Percentiles rank a stretch among this genome's conserved stretches.
These are phyloP conservation scores for Todus mexicanus DNA, from an alignment of 2,797 vertebrate genomes.

Conservation along the genomic window DNA sequence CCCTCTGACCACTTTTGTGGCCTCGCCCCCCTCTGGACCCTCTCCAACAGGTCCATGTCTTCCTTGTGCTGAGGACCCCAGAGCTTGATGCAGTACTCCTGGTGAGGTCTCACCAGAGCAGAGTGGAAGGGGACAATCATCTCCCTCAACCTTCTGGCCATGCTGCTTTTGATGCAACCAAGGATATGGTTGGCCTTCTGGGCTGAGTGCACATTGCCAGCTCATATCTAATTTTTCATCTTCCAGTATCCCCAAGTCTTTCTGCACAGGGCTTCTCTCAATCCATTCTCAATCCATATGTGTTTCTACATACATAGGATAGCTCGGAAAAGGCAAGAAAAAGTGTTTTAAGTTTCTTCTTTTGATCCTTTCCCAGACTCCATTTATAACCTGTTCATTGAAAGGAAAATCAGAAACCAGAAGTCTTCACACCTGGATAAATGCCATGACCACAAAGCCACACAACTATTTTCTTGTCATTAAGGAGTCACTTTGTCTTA, in stretches of 20 bases:
- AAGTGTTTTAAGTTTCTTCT: background rate
- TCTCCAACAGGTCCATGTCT: background rate
- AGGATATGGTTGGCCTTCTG: background rate
- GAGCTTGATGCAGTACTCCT: rapidly evolving
- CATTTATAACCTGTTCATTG: background rate
- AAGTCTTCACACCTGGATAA: background rate
- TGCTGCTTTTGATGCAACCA: rapidly evolving
- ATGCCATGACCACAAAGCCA: background rate
- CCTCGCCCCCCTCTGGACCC: background rate
- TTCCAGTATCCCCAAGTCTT: background rate
- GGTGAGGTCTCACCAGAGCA: background rate
- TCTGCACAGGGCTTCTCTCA: background rate
- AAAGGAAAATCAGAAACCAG: background rate
- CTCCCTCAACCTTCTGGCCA: background rate
- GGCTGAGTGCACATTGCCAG: background rate
- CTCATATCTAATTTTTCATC: background rate
- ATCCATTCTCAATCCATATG: background rate
- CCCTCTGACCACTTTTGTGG: background rate
- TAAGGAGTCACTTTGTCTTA: background rate
- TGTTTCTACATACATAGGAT: background rate
- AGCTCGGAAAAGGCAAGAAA: background rate
- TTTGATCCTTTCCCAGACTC: background rate
- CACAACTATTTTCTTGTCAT: background rate
- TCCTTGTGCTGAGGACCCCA: background rate
- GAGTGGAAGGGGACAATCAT: background rate